Conservation (phyloP, 2,797 vertebrate genomes). For the Silurus aristotelis region DNA sequence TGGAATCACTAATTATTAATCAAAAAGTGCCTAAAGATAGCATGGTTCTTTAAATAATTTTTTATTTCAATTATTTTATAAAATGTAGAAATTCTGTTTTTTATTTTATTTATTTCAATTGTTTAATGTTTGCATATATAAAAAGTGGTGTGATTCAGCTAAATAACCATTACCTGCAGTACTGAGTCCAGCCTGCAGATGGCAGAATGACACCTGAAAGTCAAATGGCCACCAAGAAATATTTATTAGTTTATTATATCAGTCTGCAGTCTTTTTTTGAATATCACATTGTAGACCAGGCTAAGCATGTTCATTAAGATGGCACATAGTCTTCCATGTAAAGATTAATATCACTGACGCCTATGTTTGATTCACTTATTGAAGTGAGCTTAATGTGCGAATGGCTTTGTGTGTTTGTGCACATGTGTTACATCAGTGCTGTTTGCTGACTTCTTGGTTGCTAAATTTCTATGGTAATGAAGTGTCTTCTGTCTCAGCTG, state of each 20-base stretch:
- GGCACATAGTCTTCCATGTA: neutral
- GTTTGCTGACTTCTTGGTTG: conserved; percentile 8
- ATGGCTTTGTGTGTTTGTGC: neutral
- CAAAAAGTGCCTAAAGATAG: neutral
- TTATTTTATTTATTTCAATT: neutral
- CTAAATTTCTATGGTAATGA: conserved; percentile 47
- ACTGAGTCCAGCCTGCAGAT: conserved; percentile 47
- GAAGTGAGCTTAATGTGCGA: neutral
- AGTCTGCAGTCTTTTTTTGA: neutral
- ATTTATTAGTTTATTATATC: neutral
- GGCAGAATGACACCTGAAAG: conserved; percentile 58
- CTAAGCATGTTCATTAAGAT: neutral
- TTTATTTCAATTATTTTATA: neutral
- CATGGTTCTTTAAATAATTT: neutral
- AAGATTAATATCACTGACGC: neutral
- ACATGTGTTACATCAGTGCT: neutral
- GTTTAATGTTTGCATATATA: conserved; percentile 1
- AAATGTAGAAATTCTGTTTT: neutral
- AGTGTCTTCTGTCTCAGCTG: conserved; percentile 71
- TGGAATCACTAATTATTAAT: no score
- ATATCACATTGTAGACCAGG: neutral
- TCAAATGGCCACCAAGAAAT: neutral
- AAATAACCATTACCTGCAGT: conserved; percentile 4
- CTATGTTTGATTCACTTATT: neutral
- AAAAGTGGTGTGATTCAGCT: neutral